phyloP scores from a whole-genome alignment of 2,113 vertebrate genomes.

The Hirundichthys speculiger region DNA sequence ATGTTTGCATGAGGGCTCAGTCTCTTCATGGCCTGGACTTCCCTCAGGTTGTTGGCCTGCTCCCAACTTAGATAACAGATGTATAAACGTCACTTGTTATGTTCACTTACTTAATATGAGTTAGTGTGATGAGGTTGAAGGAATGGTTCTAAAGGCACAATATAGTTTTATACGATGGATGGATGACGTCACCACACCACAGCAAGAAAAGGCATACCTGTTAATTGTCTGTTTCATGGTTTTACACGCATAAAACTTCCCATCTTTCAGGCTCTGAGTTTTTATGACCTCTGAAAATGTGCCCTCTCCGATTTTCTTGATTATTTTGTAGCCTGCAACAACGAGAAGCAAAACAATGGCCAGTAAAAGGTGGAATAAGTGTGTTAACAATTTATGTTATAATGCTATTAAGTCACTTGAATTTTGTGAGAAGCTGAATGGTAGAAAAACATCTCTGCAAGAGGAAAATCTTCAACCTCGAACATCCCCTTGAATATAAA shows the following conservation, averaged over 20 bases:
- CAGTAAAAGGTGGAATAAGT: background rate
- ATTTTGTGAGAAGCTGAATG: too few species aligned
- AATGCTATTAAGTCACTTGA: too few species aligned
- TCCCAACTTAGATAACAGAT: slow-evolving; percentile 57
- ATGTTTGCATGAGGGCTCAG: slow-evolving; percentile 75
- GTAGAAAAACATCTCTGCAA: too few species aligned
- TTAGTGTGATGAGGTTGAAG: too few species aligned
- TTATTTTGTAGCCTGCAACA: slow-evolving; percentile 83
- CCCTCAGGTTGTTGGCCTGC: slow-evolving; percentile 74
- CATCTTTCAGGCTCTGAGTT: slow-evolving; percentile 85
- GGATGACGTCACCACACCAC: too few species aligned
- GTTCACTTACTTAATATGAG: too few species aligned
- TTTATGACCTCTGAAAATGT: slow-evolving; percentile 89
- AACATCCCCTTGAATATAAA: too few species aligned
- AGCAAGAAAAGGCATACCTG: slow-evolving; percentile 75
- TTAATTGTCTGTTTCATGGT: slow-evolving; percentile 87
- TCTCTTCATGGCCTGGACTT: slow-evolving; percentile 76
- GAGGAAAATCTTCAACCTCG: too few species aligned
- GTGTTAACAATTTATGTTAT: background rate
- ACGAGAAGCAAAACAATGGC: background rate
- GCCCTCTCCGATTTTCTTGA: slow-evolving; percentile 90
- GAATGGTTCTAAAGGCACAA: too few species aligned
- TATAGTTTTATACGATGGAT: too few species aligned
- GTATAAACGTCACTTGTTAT: background rate
- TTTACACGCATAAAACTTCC: slow-evolving; percentile 87